Evolutionary conservation across 2,797 vertebrate genomes (phyloP).

Genomic region (Decapterus maruadsi): DNA sequence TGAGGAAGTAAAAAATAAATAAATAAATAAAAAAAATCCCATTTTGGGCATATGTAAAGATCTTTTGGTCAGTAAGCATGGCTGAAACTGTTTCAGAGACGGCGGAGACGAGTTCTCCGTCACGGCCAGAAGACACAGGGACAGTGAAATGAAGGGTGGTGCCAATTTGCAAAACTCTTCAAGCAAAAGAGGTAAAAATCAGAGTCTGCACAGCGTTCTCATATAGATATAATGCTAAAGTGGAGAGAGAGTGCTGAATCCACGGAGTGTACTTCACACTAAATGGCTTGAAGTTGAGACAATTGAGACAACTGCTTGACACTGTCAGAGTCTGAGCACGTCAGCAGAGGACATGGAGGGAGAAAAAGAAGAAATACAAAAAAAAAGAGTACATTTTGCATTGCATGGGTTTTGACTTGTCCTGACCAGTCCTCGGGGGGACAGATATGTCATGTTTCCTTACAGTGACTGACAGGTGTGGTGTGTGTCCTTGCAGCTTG

Average conservation of each 20-base stretch:
- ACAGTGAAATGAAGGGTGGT: neutral
- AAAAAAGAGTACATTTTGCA: neutral
- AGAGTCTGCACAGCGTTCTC: neutral
- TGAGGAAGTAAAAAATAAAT: neutral
- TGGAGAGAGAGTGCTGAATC: neutral
- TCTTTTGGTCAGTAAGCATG: conserved; percentile 7
- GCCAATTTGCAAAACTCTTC: conserved; percentile 1
- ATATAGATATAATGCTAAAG: neutral
- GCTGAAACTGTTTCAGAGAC: neutral
- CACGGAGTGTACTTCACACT: neutral
- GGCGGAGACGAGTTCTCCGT: conserved; percentile 1
- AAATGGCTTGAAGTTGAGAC: neutral
- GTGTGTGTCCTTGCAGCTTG: conserved; percentile 82
- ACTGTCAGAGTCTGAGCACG: neutral
- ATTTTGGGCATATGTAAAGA: neutral
- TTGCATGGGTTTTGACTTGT: neutral
- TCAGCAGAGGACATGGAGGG: neutral
- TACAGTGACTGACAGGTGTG: conserved; percentile 20
- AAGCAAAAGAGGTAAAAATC: neutral
- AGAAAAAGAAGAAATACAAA: neutral
- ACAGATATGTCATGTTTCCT: neutral
- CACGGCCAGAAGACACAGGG: neutral
- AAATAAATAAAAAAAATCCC: no score
- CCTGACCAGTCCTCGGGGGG: neutral
- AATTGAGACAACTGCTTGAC: neutral